Evolutionary conservation across 2,888 invertebrate species (phyloP), one percentile per base, ranked within the genome.

Genomic region (Eupithecia pulchellata): DNA sequence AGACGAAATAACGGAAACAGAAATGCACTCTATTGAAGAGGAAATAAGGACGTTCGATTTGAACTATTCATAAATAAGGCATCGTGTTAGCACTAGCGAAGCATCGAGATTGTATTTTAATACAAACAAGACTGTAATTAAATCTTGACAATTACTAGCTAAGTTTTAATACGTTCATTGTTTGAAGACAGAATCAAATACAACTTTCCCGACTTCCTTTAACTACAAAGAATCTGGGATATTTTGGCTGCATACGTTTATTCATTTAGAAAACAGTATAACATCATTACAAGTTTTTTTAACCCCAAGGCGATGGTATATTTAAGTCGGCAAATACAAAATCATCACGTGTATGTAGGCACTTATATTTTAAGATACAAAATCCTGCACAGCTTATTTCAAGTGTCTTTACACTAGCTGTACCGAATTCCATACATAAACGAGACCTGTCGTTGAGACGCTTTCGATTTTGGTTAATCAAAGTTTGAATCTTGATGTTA

Each of bases 1-100:
- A 71, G 78, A 83, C 81, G 82, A 82, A n/a, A 83, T 81, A 85
- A 84, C 74, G 80, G 81, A 79, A 79, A 76, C 75, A 72, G 69
- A 73, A 77, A 68, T 66, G 52, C 65, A 72, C 74, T 77, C 60
- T 73, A 74, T 76, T 77, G 67, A 78, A 81, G 75, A 81, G 78
- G 82, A 81, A 81, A 80, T 76, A 80, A 72, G 74, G 74, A 80
- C 57, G 70, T 74, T 70, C 76, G 73, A 76, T 73, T 72, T 61
- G 72, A 77, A 77, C 73, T 76, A 70, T 30, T 68, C 68, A 68
- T 74, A 81, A 82, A 81, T 86, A 88, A 89, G 86, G 86, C 87
- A 82, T 82, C 80, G 71, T 66, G 71, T 86, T 86, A 89, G 84
- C 83, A 83, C 81, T 84, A 75, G 82, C 77, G 79, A 85, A 86